These are phyloP conservation scores for Phyllotreta cruciferae DNA, from an alignment of 2,888 invertebrate species.

Conservation along the genomic window DNA sequence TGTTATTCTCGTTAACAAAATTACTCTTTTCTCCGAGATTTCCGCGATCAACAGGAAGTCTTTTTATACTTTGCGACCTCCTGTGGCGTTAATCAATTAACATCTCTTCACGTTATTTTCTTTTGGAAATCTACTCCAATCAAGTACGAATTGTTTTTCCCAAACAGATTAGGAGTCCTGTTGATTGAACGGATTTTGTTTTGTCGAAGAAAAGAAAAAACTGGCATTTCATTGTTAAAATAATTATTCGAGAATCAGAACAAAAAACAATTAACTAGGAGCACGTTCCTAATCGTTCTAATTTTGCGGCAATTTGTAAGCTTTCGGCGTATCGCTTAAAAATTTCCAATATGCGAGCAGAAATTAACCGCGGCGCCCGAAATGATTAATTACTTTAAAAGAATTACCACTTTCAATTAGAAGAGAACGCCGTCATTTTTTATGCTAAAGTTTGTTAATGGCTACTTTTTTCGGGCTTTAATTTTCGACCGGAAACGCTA, in stretches of 20 bases:
- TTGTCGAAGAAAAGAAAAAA: neutral
- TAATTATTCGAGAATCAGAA: no score
- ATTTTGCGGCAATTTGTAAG: conserved; percentile 21
- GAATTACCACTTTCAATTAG: conserved; percentile 39
- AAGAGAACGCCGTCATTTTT: conserved; percentile 34
- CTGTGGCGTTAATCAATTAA: conserved; percentile 25
- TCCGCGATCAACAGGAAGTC: neutral
- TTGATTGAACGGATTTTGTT: conserved; percentile 29
- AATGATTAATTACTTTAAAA: conserved; percentile 37
- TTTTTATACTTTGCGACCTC: conserved; percentile 3
- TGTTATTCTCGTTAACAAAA: no score
- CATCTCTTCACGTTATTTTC: conserved; percentile 20
- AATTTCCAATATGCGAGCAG: conserved; percentile 24
- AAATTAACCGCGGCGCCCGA: conserved; percentile 26
- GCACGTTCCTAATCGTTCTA: conserved; percentile 4
- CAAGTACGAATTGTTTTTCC: conserved; percentile 20
- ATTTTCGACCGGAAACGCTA: conserved; percentile 23
- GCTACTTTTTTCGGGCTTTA: conserved; percentile 31
- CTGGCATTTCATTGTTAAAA: no score
- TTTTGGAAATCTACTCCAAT: conserved; percentile 19
- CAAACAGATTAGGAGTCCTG: conserved; percentile 22
- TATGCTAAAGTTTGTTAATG: conserved; percentile 32
- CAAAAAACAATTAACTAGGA: neutral
- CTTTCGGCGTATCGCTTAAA: conserved; percentile 16
- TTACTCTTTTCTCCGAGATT: neutral